phyloP scores from a whole-genome alignment of 2,888 invertebrate genomes.

The Tanytarsus gracilentus region DNA sequence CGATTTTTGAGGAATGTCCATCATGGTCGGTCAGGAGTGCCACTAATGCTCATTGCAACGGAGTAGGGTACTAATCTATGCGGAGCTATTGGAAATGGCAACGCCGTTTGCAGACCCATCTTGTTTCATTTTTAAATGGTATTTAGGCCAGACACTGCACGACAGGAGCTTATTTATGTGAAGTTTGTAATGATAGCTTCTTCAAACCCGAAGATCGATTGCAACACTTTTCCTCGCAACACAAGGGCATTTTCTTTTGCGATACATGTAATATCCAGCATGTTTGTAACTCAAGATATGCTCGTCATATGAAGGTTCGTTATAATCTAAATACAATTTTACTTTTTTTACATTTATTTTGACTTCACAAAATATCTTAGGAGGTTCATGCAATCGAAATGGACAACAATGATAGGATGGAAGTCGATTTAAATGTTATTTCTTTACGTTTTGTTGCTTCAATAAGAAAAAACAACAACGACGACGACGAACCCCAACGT shows the following conservation, averaged over 20 bases:
- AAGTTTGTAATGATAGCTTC: not conserved
- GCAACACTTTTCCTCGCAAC: conserved; percentile 7
- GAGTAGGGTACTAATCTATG: too few species aligned
- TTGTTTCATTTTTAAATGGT: too few species aligned
- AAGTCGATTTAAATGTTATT: not conserved
- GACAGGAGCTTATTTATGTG: conserved; percentile 8
- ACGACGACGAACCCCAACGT: not conserved
- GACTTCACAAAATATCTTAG: too few species aligned
- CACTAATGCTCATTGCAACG: too few species aligned
- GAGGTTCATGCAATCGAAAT: conserved; percentile 10
- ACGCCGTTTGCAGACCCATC: too few species aligned
- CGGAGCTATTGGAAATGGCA: too few species aligned
- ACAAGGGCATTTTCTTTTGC: conserved; percentile 12
- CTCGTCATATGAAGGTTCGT: conserved; percentile 4
- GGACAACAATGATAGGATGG: not conserved
- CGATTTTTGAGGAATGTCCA: too few species aligned
- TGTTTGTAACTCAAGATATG: conserved; percentile 10
- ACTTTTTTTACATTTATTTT: too few species aligned
- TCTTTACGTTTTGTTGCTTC: not conserved
- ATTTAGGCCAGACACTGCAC: not conserved
- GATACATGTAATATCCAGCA: conserved; percentile 12
- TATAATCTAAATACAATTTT: too few species aligned
- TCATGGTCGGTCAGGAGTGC: too few species aligned
- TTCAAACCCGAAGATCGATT: conserved; percentile 17
- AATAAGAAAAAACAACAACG: not conserved